Evolutionary conservation across 2,888 invertebrate genomes (phyloP), one percentile per base, ranked within the genome.

Genomic region (Brenthis daphne): DNA sequence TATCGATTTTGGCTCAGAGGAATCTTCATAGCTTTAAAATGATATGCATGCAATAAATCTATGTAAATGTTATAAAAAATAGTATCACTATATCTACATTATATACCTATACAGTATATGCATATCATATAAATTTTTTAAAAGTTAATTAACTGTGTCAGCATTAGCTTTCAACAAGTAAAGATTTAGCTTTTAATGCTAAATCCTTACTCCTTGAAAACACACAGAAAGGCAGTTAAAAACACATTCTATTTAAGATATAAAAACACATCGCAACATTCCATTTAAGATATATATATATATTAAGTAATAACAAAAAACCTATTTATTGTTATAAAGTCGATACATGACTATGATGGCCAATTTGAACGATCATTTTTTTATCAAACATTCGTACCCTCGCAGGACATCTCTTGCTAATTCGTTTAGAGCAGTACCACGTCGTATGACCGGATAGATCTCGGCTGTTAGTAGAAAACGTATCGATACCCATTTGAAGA

Each of bases 391-490:
- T 76, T 57, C 70, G 76, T 24, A 76, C 75, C 8, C 75, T 71
- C 0, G 75, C 80, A 1, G 70, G 74, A 56, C 80, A 80, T 56
- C 69, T 75, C 58, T 72, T 77, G 47, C 79, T 78, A 6, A 75
- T 66, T 29, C 80, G 70, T 58, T 79, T 79, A 0, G 80, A 80
- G 58, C 81, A 81, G 64, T 79, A 81, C 80, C 80, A 81, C 3
- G 73, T 76, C 2, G 77, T 76, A 8, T 64, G 60, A 2, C 76
- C 72, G 13, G 71, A 67, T 8, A 77, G 66, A 24, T 75, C 70
- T 54, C 60, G 72, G 55, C 69, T 69, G 51, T 78, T 78, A 0
- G 76, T 75, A 1, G 77, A 79, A 63, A 74, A 80, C 0, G 80
- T 79, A 57, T 78, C 57, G 6, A 56, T 47, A 0, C 76, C 80